These are phyloP conservation scores for Promerops cafer DNA, from an alignment of 2,113 vertebrate genomes.

Conservation along the genomic window DNA sequence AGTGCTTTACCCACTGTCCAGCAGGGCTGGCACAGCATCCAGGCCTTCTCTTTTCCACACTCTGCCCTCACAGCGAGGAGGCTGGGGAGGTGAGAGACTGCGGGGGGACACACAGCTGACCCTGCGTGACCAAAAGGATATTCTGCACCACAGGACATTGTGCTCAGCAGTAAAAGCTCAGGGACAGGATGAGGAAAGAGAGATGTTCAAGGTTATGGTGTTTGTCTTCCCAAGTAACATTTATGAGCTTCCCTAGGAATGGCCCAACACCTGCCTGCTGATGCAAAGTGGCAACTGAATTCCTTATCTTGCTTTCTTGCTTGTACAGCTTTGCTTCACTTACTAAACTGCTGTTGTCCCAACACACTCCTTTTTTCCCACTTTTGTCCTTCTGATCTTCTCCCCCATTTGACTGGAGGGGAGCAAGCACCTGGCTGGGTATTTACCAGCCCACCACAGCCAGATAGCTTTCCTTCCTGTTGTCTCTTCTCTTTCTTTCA, in stretches of 20 bases:
- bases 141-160: background rate
- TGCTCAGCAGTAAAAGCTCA: background rate
- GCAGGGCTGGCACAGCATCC: background rate
- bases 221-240: background rate
- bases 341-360: background rate
- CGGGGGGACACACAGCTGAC: background rate
- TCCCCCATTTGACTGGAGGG: background rate
- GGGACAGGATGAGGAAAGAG: background rate
- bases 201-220: background rate
- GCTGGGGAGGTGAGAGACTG: background rate
- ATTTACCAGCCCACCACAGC: background rate
- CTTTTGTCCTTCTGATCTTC: background rate
- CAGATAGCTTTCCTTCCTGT: background rate
- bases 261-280: background rate
- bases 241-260: background rate
- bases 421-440: fast-evolving
- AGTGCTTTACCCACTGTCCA: background rate
- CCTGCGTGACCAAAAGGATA: background rate
- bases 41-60: background rate
- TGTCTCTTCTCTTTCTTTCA: background rate
- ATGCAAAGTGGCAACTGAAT: background rate
- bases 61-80: fast-evolving
- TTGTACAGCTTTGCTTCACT: background rate
- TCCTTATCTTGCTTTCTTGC: background rate
- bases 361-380: background rate